Evolutionary conservation across 2,888 invertebrate species (phyloP).

Genomic region (Polydrusus cervinus): DNA sequence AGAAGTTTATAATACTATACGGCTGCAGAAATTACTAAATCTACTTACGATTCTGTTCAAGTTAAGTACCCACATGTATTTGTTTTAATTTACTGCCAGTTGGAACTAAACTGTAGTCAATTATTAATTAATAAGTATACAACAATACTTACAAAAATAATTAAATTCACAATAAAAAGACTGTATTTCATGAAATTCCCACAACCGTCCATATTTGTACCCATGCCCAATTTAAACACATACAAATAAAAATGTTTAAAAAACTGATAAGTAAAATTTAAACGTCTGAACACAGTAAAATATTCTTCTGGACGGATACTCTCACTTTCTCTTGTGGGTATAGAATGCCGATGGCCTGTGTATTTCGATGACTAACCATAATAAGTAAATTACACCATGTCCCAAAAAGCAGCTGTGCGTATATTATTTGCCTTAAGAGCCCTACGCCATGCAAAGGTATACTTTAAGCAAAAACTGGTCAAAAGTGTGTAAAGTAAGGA

Average conservation of each 20-base stretch:
- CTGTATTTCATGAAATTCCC: constrained; percentile 91
- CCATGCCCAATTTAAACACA: constrained; percentile 78
- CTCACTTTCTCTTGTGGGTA: constrained; percentile 28
- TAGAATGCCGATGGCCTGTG: constrained; percentile 29
- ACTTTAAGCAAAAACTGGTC: too few species aligned
- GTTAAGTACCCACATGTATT: too few species aligned
- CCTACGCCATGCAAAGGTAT: not conserved
- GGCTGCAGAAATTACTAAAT: too few species aligned
- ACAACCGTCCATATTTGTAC: constrained; percentile 90
- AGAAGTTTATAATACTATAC: too few species aligned
- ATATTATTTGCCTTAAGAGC: constrained; percentile 14
- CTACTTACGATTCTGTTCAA: too few species aligned
- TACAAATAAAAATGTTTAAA: constrained; percentile 28
- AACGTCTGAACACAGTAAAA: constrained; percentile 4
- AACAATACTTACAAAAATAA: constrained; percentile 86
- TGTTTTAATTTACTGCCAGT: too few species aligned
- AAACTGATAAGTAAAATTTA: constrained; percentile 3
- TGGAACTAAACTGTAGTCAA: too few species aligned
- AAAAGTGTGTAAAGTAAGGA: too few species aligned
- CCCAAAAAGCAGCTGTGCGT: not conserved
- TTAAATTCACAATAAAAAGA: constrained; percentile 86
- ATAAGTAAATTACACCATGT: constrained; percentile 16
- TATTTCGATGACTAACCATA: constrained; percentile 31
- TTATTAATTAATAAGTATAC: too few species aligned
- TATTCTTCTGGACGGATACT: constrained; percentile 20